phyloP scores from a whole-genome alignment of 1,140 invertebrate genomes.

The Dendrolimus punctatus region DNA sequence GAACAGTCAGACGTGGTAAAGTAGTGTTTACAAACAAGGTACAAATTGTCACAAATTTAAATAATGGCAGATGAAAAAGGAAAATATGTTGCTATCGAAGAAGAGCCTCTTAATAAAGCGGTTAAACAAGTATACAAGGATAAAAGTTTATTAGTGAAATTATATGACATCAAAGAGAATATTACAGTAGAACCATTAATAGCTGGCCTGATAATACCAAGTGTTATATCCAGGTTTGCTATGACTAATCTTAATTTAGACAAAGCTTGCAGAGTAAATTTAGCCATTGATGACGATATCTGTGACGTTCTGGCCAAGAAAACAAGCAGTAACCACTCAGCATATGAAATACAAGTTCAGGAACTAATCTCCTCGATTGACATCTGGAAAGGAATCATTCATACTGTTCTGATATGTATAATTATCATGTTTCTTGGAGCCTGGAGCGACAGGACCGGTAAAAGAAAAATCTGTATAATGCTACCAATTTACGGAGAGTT shows the following conservation, averaged over 20 bases:
- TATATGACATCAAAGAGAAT: slow-evolving; percentile 45
- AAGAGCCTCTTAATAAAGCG: slow-evolving; percentile 46
- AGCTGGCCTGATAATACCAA: slow-evolving; percentile 71
- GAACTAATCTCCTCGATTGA: slow-evolving; percentile 71
- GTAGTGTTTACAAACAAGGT: slow-evolving; percentile 31
- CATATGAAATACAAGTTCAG: slow-evolving; percentile 69
- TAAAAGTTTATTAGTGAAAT: slow-evolving; percentile 43
- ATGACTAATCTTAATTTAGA: slow-evolving; percentile 75
- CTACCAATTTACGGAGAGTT: slow-evolving; percentile 87
- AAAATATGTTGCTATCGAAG: slow-evolving; percentile 33
- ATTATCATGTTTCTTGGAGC: slow-evolving; percentile 76
- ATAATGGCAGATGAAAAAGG: slow-evolving; percentile 45
- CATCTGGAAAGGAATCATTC: slow-evolving; percentile 71
- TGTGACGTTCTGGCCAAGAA: slow-evolving; percentile 69
- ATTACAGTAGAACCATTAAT: slow-evolving; percentile 75
- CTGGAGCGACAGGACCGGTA: slow-evolving; percentile 79
- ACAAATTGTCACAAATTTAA: slow-evolving; percentile 16
- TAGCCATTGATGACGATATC: slow-evolving; percentile 64
- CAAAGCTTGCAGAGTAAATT: slow-evolving; percentile 75
- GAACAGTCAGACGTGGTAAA: slow-evolving; percentile 18
- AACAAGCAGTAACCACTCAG: slow-evolving; percentile 54
- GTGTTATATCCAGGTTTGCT: slow-evolving; percentile 70
- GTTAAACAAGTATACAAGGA: slow-evolving; percentile 26
- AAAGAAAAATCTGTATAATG: slow-evolving; percentile 86
- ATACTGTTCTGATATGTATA: slow-evolving; percentile 72